A percentile compares a stretch with the other conserved stretches of the same genome.
Evolutionary conservation across 2,113 vertebrate species (phyloP).

Genomic region (Pomatostomus ruficeps): DNA sequence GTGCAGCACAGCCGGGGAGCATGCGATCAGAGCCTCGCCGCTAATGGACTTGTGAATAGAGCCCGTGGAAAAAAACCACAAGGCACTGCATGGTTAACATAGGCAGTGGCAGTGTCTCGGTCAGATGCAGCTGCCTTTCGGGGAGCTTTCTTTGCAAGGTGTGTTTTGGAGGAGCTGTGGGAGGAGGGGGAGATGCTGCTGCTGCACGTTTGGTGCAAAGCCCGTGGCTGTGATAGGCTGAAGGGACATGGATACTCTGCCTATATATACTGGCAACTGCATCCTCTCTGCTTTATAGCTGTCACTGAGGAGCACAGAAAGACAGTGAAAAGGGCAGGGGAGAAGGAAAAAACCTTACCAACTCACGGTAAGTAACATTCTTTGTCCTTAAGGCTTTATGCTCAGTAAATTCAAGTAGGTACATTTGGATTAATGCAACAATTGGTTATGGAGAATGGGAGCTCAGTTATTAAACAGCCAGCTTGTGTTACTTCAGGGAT

Average conservation of each 20-base stretch:
- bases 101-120: not conserved
- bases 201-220: conserved; percentile 44
- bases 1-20: not conserved
- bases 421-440: not conserved
- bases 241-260: conserved; percentile 47
- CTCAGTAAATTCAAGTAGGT: not conserved
- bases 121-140: not conserved
- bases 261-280: conserved; percentile 64
- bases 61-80: not conserved
- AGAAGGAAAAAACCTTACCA: not conserved
- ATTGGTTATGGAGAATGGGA: not conserved
- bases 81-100: not conserved
- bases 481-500: not conserved
- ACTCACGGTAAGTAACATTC: conserved; percentile 67
- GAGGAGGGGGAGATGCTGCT: conserved; percentile 35
- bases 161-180: not conserved
- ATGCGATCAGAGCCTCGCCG: not conserved
- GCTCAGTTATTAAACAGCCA: not conserved
- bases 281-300: conserved; percentile 56
- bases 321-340: not conserved
- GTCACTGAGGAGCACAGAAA: conserved; percentile 55
- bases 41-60: not conserved
- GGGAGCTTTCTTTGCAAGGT: not conserved
- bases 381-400: conserved; percentile 4
- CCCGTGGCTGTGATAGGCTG: conserved; percentile 73